phyloP scores from a whole-genome alignment of 2,113 vertebrate genomes.

The Micronisus gabar region DNA sequence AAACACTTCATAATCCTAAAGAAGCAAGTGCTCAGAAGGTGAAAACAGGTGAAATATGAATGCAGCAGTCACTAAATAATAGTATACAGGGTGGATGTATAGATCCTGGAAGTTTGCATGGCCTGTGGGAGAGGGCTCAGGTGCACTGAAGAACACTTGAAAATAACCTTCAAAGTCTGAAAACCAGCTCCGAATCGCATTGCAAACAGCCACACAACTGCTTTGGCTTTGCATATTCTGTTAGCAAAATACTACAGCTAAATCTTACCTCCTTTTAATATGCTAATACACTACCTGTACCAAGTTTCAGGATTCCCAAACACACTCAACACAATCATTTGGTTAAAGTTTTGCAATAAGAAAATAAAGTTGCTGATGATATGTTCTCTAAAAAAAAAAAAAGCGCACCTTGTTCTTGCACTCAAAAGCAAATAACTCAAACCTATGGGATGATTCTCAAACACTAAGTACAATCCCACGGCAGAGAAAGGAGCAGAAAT shows the following conservation, averaged over 20 bases:
- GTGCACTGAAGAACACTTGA: background rate
- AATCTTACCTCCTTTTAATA: background rate
- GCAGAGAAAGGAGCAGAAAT: background rate
- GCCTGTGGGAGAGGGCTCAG: background rate
- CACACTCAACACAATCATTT: background rate
- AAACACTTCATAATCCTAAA: background rate
- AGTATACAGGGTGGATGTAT: accelerated
- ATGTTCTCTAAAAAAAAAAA: background rate
- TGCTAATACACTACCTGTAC: no score
- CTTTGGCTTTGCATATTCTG: background rate
- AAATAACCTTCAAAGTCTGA: background rate
- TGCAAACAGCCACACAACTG: accelerated
- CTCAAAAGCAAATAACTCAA: background rate
- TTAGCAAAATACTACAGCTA: background rate
- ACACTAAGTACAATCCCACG: background rate
- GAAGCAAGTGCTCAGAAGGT: background rate
- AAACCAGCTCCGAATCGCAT: accelerated
- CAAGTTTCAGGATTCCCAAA: background rate
- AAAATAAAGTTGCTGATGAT: background rate
- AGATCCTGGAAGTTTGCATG: background rate
- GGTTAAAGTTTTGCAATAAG: background rate
- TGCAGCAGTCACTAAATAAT: accelerated
- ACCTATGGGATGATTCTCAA: no score
- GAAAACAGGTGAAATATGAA: background rate
- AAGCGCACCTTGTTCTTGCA: background rate